Evolutionary conservation across 2,888 invertebrate species (phyloP).

Genomic region (Pherbina coryleti): DNA sequence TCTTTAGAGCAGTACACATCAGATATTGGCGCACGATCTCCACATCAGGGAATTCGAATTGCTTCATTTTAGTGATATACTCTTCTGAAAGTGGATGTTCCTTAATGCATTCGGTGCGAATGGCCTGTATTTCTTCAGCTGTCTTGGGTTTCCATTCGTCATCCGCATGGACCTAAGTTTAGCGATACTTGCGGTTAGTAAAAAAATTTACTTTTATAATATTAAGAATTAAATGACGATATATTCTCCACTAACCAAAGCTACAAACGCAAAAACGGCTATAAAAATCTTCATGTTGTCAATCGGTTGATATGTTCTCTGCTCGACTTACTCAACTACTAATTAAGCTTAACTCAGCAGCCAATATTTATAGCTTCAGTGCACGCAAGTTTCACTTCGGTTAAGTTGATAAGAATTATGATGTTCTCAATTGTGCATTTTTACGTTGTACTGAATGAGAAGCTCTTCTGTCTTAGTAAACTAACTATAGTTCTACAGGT

Average conservation of each 20-base stretch:
- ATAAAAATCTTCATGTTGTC: conserved; percentile 48
- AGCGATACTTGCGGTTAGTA: not conserved
- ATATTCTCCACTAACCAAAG: conserved; percentile 44
- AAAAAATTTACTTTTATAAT: not conserved
- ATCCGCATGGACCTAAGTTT: conserved; percentile 54
- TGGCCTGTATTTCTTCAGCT: conserved; percentile 57
- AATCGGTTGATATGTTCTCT: not conserved
- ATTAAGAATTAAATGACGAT: not conserved
- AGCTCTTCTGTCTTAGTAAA: not conserved
- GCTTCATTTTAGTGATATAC: conserved; percentile 54
- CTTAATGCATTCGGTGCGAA: conserved; percentile 59
- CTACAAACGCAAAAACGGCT: conserved; percentile 45
- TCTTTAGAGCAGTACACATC: conserved; percentile 58
- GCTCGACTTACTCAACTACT: not conserved
- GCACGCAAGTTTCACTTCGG: no score
- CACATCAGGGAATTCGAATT: conserved; percentile 59
- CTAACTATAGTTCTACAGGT: no score
- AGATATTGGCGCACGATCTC: conserved; percentile 61
- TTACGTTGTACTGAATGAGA: not conserved
- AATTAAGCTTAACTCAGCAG: not conserved
- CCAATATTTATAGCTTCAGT: conserved; percentile 18
- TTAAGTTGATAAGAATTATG: not conserved
- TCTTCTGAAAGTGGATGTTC: conserved; percentile 55
- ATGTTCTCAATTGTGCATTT: not conserved
- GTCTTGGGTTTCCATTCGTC: conserved; percentile 61